Base-by-base conservation (phyloP, 2,888 invertebrate genomes). In the Pachydiplax longipennis region DNA sequence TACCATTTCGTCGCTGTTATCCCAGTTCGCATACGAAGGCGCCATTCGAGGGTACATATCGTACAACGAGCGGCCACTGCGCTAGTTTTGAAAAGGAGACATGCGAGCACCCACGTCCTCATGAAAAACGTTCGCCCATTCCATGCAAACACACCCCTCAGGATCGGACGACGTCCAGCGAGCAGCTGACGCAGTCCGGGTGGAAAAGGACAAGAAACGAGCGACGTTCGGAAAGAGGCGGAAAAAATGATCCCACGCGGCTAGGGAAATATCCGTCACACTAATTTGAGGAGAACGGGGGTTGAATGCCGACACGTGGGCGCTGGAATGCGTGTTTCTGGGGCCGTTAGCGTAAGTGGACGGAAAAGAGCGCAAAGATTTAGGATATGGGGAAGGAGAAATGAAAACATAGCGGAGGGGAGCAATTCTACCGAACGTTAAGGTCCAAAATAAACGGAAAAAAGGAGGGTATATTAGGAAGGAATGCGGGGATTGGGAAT, bases 161-260 rank as follows among this genome's bases (percentile, higher is more conserved):
- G 12, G 53, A 53, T 58, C 53, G 87, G 58, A 53, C 87, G 87
- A 22, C 61, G 58, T 37, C 37, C 61, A n/a, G 13, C 10, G 87
- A 58, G n/a, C 87, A 87, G 87, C 87, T 87, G 87, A 65, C 87
- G 87, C 87, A 31, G 87, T 37, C 6, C 15, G 58, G 58, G 58
- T 22, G 82, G 61, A 31, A 31, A 73, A n/a, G 13, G 73, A 73
- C 13, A 13, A 73, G 25, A 25, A 73, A 73, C 73, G 73, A 25
- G 25, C 25, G 65, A n/a, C 25, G 65, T 73, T 73, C 73, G 73
- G 13, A 73, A 73, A 73, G 31, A 12, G 8, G 10, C 18, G 31
- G 25, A 83, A 58, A 25, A 58, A 58, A 31, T 35, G 18, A 25
- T 6, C 44, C 40, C 44, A 48, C 2, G 44, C 8, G 10, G 82